Conservation (phyloP, 1,140 invertebrate genomes). For the Psix sp. region DNA sequence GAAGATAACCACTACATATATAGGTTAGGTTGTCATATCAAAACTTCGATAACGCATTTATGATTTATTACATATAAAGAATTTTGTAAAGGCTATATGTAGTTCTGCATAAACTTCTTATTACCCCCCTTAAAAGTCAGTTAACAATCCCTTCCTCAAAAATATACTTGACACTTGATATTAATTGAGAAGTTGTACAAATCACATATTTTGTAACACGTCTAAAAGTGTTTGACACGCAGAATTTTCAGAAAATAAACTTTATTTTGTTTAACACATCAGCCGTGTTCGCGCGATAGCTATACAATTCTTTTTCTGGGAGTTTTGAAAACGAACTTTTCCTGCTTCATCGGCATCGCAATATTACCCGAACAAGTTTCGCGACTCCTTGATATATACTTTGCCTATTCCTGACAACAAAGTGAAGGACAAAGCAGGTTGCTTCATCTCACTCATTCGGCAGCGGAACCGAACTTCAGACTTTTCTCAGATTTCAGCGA, state of each 20-base stretch:
- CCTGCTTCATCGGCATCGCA: conserved; percentile 44
- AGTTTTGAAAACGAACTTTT: conserved; percentile 46
- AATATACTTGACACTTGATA: too few species aligned
- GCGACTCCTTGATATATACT: conserved; percentile 59
- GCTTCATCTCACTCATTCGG: conserved; percentile 49
- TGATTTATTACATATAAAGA: too few species aligned
- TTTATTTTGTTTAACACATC: conserved; percentile 34
- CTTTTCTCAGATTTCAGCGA: conserved; percentile 43
- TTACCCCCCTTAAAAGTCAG: too few species aligned
- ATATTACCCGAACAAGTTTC: conserved; percentile 64
- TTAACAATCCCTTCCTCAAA: too few species aligned
- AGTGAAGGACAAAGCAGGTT: conserved; percentile 47
- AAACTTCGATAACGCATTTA: too few species aligned
- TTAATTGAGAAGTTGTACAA: too few species aligned
- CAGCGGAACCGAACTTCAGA: conserved; percentile 28
- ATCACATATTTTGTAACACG: too few species aligned
- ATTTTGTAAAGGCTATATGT: too few species aligned
- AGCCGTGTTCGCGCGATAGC: conserved; percentile 16
- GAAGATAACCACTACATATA: too few species aligned
- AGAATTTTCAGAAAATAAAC: conserved; percentile 1
- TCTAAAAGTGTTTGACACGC: too few species aligned
- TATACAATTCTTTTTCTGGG: conserved; percentile 26
- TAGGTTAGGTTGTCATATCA: too few species aligned
- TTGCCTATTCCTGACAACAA: conserved; percentile 42
- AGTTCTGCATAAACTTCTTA: too few species aligned